Evolutionary conservation across 2,113 vertebrate genomes (phyloP), one percentile per base, ranked within the genome.

Genomic region (Notothenia rossii): DNA sequence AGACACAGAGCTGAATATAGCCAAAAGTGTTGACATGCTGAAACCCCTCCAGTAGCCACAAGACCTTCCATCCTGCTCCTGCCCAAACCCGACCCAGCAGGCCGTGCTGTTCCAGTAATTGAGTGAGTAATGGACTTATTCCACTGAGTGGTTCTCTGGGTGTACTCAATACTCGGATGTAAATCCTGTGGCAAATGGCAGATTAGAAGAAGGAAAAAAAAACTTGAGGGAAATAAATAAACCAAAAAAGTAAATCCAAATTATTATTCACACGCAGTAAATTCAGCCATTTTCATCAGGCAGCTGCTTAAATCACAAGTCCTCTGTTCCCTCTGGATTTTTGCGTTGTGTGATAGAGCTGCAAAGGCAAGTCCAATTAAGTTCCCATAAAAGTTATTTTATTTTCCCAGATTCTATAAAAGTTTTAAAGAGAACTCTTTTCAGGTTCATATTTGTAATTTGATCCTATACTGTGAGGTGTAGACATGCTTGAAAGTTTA

Each of bases 81-180:
- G 78, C 83, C 84, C 75, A 84, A 88, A 81, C 83, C 86, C 67
- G 75, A 88, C 90, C 91, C 92, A 93, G 91, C 87, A 89, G 89
- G 88, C 81, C 82, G 15, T 83, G 90, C 91, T 91, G 91, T 90
- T 92, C 88, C 92, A 86, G 93, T 94, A 94, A 95, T 92, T 92
- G 93, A 94, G 86, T 93, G 93, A 93, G 89, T 93, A 93, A 94
- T 94, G 92, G 90, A 91, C 90, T 94, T 94, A 94, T 94, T 93
- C 92, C 88, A 67, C 92, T 93, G 90, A 94, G 92, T 94, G 92
- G 88, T 88, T 93, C 88, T 92, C 88, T 87, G 90, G 92, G 92
- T 90, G 84, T 85, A 85, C 86, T 94, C 85, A 86, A 88, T 89
- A 86, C 85, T 72, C 78, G 82, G 83, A 93, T 90, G 91, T 93